Base-by-base conservation (phyloP, 1,140 invertebrate genomes). In the Drosophila sturtevanti region DNA sequence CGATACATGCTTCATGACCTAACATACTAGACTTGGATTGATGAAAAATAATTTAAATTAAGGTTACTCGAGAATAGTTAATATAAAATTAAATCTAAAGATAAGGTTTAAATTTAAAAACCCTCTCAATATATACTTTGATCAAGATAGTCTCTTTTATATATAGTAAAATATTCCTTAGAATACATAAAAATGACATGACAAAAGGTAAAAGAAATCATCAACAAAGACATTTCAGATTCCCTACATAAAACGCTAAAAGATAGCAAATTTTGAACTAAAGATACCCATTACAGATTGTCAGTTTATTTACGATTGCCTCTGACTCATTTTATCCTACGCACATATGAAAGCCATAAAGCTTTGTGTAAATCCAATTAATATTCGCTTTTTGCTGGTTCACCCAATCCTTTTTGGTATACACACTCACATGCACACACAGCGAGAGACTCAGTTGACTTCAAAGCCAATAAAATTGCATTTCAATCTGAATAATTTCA, bases 1-100 rank as follows among this genome's bases (percentile, higher is more conserved):
- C 31, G 51, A 41, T 31, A 56, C 67, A 64, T 59, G 75, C 22
- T 67, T 79, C 81, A 87, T 87, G 81, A 86, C 82, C 82, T 86
- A 87, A 86, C 63, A 63, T 86, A 85, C 73, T 74, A 60, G 7
- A 48, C 9, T 2, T 21, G 18, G 1, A 48, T 18, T 48, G 16
- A 48, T 21, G 16, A 48, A 10, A 21, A 16, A 48, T 21, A 48
- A 11, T 1, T 9, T 16, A 18, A 11, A 1, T 48, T 48, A 21
- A 48, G 9, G 16, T 11, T 2, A 48, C 16, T 48, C 7, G 6
- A 21, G 6, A 6, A 16, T 14, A n/a, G n/a, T n/a, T n/a, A n/a
- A n/a, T n/a, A n/a, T n/a, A n/a, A n/a, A n/a, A n/a, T n/a, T n/a
- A n/a, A n/a, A n/a, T n/a, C n/a, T n/a, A n/a, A n/a, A n/a, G n/a